Evolutionary conservation across 2,113 vertebrate species (phyloP), one percentile per base, ranked within the genome.

Genomic region (Paramormyrops kingsleyae): DNA sequence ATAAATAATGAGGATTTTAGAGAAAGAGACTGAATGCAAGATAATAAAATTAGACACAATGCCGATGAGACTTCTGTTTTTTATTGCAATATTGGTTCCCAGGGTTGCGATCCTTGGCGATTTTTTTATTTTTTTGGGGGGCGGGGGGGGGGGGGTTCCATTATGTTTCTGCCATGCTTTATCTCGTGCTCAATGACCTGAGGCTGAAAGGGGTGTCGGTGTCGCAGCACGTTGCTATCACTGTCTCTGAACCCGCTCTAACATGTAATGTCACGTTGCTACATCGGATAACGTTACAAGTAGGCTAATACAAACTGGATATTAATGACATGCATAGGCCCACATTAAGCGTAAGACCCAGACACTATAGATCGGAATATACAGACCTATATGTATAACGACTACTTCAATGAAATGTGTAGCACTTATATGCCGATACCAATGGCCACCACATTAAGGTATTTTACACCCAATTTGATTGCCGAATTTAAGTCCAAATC

Each of bases 101-200:
- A 17, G 31, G 35, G 70, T 77, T 77, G 70, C 70, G 31, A 80
- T 80, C 15, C 1, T 39, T 12, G 10, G 70, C 13, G 70, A 27
- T 50, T 87, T 35, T 87, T 31, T 50, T 12, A 27, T 13, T 27
- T 50, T 44, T 49, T 49, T 13, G 10, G 49, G 19, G 6, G 10
- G n/a, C 10, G 31, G n/a, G 62, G n/a, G 62, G 66, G 70, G 70
- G 80, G 1, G 85, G 12, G 9, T 84, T 74, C 80, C 88, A 88
- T 91, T 86, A 77, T 83, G 27, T 66, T 74, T 80, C 88, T 91
- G 74, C 53, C 89, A 85, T 47, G 89, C 87, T 83, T 90, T 88
- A 85, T 91, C 90, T 91, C 74, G 50, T 31, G 56, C 86, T 85
- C 90, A 74, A 53, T 91, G 91, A 88, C 91, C 91, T 84, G 74